phyloP scores from a whole-genome alignment of 1,140 invertebrate species.

The Colletes latitarsis region DNA sequence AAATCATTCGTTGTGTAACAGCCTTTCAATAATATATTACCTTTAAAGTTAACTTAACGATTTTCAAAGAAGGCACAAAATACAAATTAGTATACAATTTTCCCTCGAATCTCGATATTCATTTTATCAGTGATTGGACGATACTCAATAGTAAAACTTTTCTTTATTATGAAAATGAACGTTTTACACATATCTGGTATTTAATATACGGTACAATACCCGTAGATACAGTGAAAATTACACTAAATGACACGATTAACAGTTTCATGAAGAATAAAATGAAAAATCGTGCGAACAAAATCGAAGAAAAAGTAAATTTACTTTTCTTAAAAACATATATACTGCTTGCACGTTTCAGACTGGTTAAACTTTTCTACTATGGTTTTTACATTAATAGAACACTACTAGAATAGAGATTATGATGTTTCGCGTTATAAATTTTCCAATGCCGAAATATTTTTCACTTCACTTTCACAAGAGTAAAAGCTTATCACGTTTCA shows the following conservation, averaged over 20 bases:
- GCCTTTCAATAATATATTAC: slow-evolving; percentile 15
- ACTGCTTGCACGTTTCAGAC: neutral
- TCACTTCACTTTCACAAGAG: neutral
- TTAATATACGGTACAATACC: slow-evolving; percentile 51
- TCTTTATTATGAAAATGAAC: slow-evolving; percentile 78
- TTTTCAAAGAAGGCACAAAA: slow-evolving; percentile 29
- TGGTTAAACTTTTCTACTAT: slow-evolving; percentile 6
- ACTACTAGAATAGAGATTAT: slow-evolving; percentile 31
- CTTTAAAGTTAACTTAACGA: neutral
- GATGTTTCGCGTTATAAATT: slow-evolving; percentile 28
- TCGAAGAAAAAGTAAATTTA: slow-evolving; percentile 10
- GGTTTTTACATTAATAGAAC: slow-evolving; percentile 44
- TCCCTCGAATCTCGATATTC: neutral
- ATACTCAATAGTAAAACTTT: slow-evolving; percentile 73
- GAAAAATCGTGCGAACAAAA: slow-evolving; percentile 46
- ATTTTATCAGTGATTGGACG: slow-evolving; percentile 24
- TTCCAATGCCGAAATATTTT: slow-evolving; percentile 33
- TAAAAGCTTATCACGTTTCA: slow-evolving; percentile 19
- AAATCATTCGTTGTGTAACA: slow-evolving; percentile 44
- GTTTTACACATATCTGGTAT: slow-evolving; percentile 76
- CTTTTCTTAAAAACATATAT: slow-evolving; percentile 17
- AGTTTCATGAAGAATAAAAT: slow-evolving; percentile 57
- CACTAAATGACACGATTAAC: slow-evolving; percentile 60
- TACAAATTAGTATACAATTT: slow-evolving; percentile 12
- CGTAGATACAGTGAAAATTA: slow-evolving; percentile 65